Percentiles rank a stretch among this genome's conserved stretches.
Evolutionary conservation across 1,140 invertebrate species (phyloP).

Genomic region (Ceratosolen solmsi): DNA sequence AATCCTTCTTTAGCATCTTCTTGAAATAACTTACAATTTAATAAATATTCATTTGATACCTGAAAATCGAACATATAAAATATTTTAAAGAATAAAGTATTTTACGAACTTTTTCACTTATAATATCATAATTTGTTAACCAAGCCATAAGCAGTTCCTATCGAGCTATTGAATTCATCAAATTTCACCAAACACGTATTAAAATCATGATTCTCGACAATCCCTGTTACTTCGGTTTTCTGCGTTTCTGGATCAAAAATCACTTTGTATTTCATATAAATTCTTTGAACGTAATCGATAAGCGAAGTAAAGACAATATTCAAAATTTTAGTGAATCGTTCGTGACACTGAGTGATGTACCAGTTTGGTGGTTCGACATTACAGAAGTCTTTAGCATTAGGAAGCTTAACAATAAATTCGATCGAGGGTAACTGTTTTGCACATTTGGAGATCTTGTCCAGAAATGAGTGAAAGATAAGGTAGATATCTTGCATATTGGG

Average conservation of each 20-base stretch:
- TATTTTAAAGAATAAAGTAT: not conserved
- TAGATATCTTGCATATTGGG: slow-evolving; percentile 68
- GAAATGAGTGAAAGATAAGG: slow-evolving; percentile 63
- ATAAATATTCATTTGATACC: slow-evolving; percentile 78
- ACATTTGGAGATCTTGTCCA: slow-evolving; percentile 67
- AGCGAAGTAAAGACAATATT: slow-evolving; percentile 64
- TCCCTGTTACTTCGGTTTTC: slow-evolving; percentile 1
- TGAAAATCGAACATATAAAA: slow-evolving; percentile 46
- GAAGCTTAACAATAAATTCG: slow-evolving; percentile 66
- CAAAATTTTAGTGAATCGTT: slow-evolving; percentile 63
- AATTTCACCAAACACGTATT: slow-evolving; percentile 10
- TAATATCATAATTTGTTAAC: not conserved
- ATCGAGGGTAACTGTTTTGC: slow-evolving; percentile 69
- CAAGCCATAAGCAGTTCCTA: slow-evolving; percentile 13
- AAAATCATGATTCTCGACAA: slow-evolving; percentile 13
- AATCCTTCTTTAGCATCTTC: slow-evolving; percentile 71
- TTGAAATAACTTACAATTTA: slow-evolving; percentile 73
- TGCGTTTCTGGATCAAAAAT: slow-evolving; percentile 66
- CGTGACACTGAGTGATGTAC: slow-evolving; percentile 60
- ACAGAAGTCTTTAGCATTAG: slow-evolving; percentile 48
- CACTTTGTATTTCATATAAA: slow-evolving; percentile 64
- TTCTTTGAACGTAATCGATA: slow-evolving; percentile 62
- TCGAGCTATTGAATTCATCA: slow-evolving; percentile 9
- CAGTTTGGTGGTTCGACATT: slow-evolving; percentile 53
- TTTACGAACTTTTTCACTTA: not conserved